Base-by-base conservation (phyloP, 2,797 vertebrate species). In the Enteromius viviparus region DNA sequence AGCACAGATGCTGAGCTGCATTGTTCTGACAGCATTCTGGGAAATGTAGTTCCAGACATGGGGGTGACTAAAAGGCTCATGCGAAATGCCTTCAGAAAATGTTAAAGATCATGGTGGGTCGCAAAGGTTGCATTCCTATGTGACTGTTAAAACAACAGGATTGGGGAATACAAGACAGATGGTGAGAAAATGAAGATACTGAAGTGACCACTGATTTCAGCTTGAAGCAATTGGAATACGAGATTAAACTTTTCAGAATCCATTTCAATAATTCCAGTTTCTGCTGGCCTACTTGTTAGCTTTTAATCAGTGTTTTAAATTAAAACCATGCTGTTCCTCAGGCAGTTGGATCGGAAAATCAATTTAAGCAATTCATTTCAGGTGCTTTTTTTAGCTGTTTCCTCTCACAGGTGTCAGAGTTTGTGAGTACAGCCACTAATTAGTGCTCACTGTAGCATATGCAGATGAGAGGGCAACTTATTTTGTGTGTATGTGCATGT, bases 261-360 rank as follows among this genome's bases (percentile, higher is more conserved):
- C 47, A 84, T 87, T 85, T 37, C 42, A 69, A 40, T 37, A 72
- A 26, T 84, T 84, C 60, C 58, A 87, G 72, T 85, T 90, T 49
- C 86, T 51, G 79, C 23, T 85, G 80, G 68, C 85, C 81, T 88
- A 91, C 89, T 91, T 90, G 86, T 90, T 89, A 90, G 83, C 76
- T 89, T 85, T 88, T 90, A 87, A 90, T 89, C 89, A 89, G 86
- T 80, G 87, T 83, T 66, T 84, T 81, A 82, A 87, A 92, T 91
- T 89, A 87, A 76, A 85, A 85, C 81, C 40, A 68, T 84, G 84
- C 76, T 87, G 71, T 89, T 89, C 89, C 86, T 87, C 83, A 85
- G 87, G 87, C 87, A 88, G 85, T 88, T 88, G 86, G 83, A 87
- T 83, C 66, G 80, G 85, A 90, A 90, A 93, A 92, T 92, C 86